phyloP scores from a whole-genome alignment of 2,888 invertebrate genomes.

The Ceriagrion tenellum region DNA sequence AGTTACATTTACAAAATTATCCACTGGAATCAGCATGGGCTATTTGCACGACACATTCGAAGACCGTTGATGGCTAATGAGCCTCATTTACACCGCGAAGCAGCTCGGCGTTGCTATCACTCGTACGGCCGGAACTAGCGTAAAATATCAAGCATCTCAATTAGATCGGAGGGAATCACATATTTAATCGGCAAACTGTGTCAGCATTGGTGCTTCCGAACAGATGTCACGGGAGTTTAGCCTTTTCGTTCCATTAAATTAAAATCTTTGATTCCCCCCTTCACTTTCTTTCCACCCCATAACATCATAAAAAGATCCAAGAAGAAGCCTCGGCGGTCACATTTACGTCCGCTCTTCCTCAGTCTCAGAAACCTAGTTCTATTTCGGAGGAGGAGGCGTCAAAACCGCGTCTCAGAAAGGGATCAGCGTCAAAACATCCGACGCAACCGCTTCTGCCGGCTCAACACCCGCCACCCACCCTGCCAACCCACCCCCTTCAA shows the following conservation, averaged over 20 bases:
- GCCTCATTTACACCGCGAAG: no score
- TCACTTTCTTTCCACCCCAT: no score
- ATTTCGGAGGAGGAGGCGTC: conserved; percentile 27
- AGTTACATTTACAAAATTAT: no score
- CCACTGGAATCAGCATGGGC: no score
- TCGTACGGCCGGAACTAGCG: neutral
- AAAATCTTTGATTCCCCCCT: neutral
- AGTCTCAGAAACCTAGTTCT: neutral
- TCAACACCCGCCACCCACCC: neutral
- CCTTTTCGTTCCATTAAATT: neutral
- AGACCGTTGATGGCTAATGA: no score
- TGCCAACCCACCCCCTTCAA: neutral
- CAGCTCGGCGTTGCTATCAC: no score
- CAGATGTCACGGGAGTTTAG: neutral
- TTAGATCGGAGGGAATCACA: neutral
- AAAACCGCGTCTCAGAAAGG: neutral
- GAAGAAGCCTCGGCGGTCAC: neutral
- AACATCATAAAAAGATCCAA: neutral
- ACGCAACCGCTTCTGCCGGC: neutral
- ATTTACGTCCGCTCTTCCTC: neutral
- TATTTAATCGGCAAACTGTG: neutral
- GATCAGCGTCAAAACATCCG: conserved; percentile 17
- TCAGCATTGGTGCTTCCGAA: neutral
- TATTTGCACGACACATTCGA: no score
- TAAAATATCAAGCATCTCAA: neutral